Evolutionary conservation across 2,888 invertebrate genomes (phyloP), one percentile per base, ranked within the genome.

Genomic region (Agonopterix heracliana): DNA sequence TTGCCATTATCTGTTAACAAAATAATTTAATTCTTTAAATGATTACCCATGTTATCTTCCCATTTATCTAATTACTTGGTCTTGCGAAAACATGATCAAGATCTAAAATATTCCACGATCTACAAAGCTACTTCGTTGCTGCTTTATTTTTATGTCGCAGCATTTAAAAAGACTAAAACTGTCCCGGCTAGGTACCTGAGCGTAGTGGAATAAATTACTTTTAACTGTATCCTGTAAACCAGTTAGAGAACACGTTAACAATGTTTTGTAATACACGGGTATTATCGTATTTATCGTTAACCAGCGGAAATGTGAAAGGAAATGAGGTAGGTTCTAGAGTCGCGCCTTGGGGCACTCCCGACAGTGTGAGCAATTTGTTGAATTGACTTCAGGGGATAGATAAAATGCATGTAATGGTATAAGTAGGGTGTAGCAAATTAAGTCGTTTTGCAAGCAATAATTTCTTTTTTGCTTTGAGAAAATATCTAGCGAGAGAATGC

Each of bases 1-100:
- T 93, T 95, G 46, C 96, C 96, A 89, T 96, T 96, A 90, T 96
- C 95, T 95, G 81, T 49, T 81, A 78, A 52, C 54, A 60, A 54
- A 56, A 61, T 64, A 54, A 38, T 50, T 58, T 54, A 55, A 55
- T 56, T 54, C 60, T 58, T 62, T 5, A 26, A 26, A 26, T 7
- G 26, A 26, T 26, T 26, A 26, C 26, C 26, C 26, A 26, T 26
- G 7, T 26, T 26, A 26, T 26, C 26, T 5, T 5, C 26, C 26
- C 5, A 26, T 26, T 26, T 26, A 26, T 26, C 26, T 26, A 26
- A 26, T 26, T 26, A 26, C 26, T 26, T 26, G 26, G 26, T 26
- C 7, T 7, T 5, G 26, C 7, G 26, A 26, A 26, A 26, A 26
- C 26, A 26, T 7, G 26, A 26, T 59, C 47, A 56, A 59, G 52